Evolutionary conservation across 2,888 invertebrate genomes (phyloP).

Genomic region (Spodoptera littoralis): DNA sequence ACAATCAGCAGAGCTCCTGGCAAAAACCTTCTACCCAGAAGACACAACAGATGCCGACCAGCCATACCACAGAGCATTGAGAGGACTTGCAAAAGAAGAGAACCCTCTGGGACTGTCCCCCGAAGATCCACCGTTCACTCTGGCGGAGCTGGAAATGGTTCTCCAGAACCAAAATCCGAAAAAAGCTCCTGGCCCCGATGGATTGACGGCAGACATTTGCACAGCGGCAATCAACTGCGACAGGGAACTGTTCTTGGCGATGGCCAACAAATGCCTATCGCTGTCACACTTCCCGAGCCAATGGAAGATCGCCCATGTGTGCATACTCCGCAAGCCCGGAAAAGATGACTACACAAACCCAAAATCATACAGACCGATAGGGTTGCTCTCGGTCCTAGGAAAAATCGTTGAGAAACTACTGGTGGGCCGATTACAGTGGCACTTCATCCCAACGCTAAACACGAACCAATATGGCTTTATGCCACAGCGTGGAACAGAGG

Average conservation of each 20-base stretch:
- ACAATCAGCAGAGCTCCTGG: too few species aligned
- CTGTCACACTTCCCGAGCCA: slow-evolving; percentile 5
- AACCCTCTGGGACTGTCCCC: not conserved
- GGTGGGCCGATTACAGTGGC: too few species aligned
- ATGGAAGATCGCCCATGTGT: slow-evolving; percentile 23
- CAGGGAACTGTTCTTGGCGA: slow-evolving; percentile 11
- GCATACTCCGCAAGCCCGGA: slow-evolving; percentile 23
- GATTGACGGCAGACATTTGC: slow-evolving; percentile 48
- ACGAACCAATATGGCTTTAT: too few species aligned
- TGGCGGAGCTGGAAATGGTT: slow-evolving; percentile 16
- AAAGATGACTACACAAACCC: slow-evolving; percentile 21
- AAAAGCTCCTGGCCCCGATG: slow-evolving; percentile 48
- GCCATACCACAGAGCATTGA: not conserved
- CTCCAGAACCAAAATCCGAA: slow-evolving; percentile 23
- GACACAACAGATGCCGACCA: slow-evolving; percentile 5
- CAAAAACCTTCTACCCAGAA: too few species aligned
- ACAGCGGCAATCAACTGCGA: slow-evolving; percentile 20
- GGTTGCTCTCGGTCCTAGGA: slow-evolving; percentile 8
- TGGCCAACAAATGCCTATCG: slow-evolving; percentile 18
- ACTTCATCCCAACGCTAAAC: too few species aligned
- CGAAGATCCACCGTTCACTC: slow-evolving; percentile 31
- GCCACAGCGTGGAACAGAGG: too few species aligned
- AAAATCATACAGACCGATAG: slow-evolving; percentile 29
- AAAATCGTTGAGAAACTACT: slow-evolving; percentile 17
- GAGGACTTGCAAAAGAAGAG: not conserved